Base-by-base conservation (phyloP, 2,888 invertebrate species). In the Sarcophaga rosellei region DNA sequence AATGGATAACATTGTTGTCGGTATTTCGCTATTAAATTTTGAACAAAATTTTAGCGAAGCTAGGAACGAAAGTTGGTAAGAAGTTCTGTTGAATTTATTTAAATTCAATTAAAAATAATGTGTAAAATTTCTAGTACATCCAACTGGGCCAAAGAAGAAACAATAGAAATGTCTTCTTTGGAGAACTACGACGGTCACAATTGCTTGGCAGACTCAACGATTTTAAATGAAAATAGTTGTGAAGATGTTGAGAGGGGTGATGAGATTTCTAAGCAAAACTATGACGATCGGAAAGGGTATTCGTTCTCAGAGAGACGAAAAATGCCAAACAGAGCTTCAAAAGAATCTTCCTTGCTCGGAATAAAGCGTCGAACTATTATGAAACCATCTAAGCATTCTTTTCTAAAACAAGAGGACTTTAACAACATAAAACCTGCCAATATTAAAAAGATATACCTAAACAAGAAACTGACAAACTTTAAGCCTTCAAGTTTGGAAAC, bases 1-100 rank as follows among this genome's bases (percentile, higher is more conserved):
- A 35, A 92, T 92, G 92, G 92, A 92, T 87, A 90, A 91, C 59
- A 91, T 92, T 85, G 91, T 92, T 79, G 90, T 89, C 73, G 91
- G 91, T 76, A 90, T 92, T 78, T 90, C 92, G 44, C 90, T 89
- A 76, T 91, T 92, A 72, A 91, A 86, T 90, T 92, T 91, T 89
- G 89, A 88, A 81, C 90, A 88, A 88, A 89, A 85, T 89, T 88
- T 76, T 17, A 83, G 81, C 72, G 88, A 88, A 59, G 87, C 89
- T 75, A 75, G 89, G 25, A 88, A 89, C 47, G 90, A 90, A 84
- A 92, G 91, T 88, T 82, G 90, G 92, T 92, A 87, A 84, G 87
- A 15, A 66, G n/a, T 15, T 53, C 3, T 25, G n/a, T n/a, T 10
- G 23, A 66, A 57, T 65, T n/a, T 61, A 53, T 45, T 3, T 15